Evolutionary conservation across 2,888 invertebrate species (phyloP).

Genomic region (Syrista parreyssii): DNA sequence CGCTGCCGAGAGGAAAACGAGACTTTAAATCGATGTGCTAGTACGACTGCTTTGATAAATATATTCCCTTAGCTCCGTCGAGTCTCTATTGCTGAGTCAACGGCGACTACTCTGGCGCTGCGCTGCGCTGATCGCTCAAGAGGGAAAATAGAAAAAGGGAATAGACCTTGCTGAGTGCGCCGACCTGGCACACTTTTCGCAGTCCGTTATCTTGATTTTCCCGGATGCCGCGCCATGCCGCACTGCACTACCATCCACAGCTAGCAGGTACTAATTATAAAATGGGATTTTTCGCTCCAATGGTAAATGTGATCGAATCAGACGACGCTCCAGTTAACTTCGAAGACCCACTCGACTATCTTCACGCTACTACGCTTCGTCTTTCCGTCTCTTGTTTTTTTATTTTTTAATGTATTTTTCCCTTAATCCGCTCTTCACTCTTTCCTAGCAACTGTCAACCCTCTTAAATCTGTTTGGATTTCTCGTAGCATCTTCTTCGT

Average conservation of each 20-base stretch:
- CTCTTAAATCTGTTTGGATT: background rate
- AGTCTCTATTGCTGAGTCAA: background rate
- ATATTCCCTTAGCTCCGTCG: background rate
- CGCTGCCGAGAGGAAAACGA: background rate
- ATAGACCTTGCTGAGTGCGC: background rate
- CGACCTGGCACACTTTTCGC: constrained; percentile 3
- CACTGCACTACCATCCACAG: background rate
- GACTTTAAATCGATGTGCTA: background rate
- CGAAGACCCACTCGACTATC: background rate
- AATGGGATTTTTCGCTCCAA: background rate
- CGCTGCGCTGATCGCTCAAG: background rate
- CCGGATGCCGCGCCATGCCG: background rate
- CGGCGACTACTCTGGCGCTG: background rate
- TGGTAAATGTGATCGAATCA: background rate
- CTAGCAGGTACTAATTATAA: background rate
- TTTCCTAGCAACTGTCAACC: background rate
- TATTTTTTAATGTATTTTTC: background rate
- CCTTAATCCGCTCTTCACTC: background rate
- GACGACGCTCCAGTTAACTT: background rate
- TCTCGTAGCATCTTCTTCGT: background rate
- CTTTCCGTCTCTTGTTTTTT: background rate
- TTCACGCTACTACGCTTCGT: background rate
- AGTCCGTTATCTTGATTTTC: constrained; percentile 6
- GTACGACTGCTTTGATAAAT: background rate
- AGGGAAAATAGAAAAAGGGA: background rate